These are phyloP conservation scores for Verasper variegatus DNA, from an alignment of 2,113 vertebrate species.

Conservation along the genomic window DNA sequence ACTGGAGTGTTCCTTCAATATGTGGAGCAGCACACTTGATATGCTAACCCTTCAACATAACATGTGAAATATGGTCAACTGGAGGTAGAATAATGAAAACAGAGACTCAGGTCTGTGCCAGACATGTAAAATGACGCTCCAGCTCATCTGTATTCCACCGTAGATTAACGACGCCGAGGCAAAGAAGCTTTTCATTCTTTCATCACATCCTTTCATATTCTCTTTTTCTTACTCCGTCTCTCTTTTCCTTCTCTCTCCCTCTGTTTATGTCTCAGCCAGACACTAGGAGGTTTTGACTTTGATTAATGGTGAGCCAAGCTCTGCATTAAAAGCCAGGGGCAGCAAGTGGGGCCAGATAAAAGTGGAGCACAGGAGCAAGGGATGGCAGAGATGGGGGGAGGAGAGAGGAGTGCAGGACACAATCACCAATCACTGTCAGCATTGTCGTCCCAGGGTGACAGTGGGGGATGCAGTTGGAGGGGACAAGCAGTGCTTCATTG, in stretches of 20 bases:
- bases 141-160: constrained; percentile 53
- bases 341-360: constrained; percentile 75
- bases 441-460: constrained; percentile 73
- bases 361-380: constrained; percentile 73
- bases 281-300: constrained; percentile 77
- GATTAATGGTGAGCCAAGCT: constrained; percentile 81
- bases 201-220: constrained; percentile 31
- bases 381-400: constrained; percentile 60
- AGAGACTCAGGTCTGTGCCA: constrained; percentile 25
- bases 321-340: constrained; percentile 81
- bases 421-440: constrained; percentile 81
- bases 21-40: constrained; percentile 15
- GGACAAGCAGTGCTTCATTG: constrained; percentile 71
- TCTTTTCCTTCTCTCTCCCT: constrained; percentile 10
- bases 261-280: constrained; percentile 63
- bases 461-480: constrained; percentile 58
- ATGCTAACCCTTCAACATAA: neutral
- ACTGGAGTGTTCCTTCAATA: neutral
- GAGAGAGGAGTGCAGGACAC: constrained; percentile 67
- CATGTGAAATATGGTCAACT: constrained; percentile 17
- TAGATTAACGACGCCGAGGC: constrained; percentile 39
- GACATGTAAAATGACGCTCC: constrained; percentile 35
- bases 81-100: constrained; percentile 20
- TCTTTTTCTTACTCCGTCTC: constrained; percentile 15
- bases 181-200: constrained; percentile 61